These are phyloP conservation scores for Ornithoptera priamus DNA, from an alignment of 2,888 invertebrate genomes.

Conservation along the genomic window DNA sequence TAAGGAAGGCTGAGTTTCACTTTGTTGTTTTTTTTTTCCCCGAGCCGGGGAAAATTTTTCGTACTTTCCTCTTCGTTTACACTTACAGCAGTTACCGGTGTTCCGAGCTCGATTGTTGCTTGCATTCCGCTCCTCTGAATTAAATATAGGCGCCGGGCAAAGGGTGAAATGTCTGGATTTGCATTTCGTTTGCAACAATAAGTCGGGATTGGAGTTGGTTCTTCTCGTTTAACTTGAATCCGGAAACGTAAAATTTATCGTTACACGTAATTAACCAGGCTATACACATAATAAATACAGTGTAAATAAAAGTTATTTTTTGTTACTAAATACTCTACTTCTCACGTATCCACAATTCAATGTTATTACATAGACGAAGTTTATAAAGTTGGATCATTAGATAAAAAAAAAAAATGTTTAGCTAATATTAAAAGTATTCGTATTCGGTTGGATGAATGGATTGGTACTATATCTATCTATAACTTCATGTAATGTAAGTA, in stretches of 20 bases:
- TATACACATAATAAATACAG: too few species aligned
- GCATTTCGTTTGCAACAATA: slow-evolving; percentile 73
- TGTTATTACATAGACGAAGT: too few species aligned
- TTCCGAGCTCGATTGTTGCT: slow-evolving; percentile 67
- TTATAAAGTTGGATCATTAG: too few species aligned
- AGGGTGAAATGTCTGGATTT: slow-evolving; percentile 76
- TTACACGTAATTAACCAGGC: too few species aligned
- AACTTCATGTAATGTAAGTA: too few species aligned
- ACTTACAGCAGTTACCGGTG: slow-evolving; percentile 76
- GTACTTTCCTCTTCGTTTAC: slow-evolving; percentile 75
- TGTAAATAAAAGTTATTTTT: too few species aligned
- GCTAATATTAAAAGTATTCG: too few species aligned
- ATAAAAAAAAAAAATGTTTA: too few species aligned
- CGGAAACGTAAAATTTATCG: slow-evolving; percentile 33
- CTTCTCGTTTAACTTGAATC: slow-evolving; percentile 50
- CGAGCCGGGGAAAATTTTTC: slow-evolving; percentile 63
- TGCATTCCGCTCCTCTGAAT: slow-evolving; percentile 67
- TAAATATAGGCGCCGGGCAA: slow-evolving; percentile 70
- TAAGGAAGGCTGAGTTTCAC: slow-evolving; percentile 78
- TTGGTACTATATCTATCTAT: too few species aligned
- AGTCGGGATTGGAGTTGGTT: slow-evolving; percentile 56
- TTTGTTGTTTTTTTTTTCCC: slow-evolving; percentile 67
- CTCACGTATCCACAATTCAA: too few species aligned
- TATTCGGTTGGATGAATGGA: too few species aligned
- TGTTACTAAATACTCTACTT: too few species aligned